Evolutionary conservation across 2,888 invertebrate species (phyloP).

Genomic region (Rhagonycha lutea): DNA sequence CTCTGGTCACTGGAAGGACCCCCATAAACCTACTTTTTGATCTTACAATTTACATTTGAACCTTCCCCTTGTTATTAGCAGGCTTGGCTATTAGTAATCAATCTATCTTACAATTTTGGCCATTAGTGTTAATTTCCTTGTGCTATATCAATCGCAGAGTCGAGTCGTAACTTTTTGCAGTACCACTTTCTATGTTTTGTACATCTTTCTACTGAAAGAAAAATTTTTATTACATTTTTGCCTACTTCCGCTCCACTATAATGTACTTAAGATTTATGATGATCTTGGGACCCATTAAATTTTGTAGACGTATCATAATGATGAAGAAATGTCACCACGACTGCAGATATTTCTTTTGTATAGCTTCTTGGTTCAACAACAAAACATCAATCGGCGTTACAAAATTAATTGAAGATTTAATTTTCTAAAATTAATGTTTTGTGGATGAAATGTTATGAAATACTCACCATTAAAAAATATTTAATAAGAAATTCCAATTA

Average conservation of each 20-base stretch:
- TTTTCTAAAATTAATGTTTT: not conserved
- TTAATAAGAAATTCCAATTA: not conserved
- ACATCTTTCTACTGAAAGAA: not conserved
- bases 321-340: constrained; percentile 26
- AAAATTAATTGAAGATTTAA: not conserved
- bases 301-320: constrained; percentile 16
- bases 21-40: too few species aligned
- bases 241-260: not conserved
- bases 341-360: constrained; percentile 27
- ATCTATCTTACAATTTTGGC: too few species aligned
- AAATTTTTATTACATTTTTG: not conserved
- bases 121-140: too few species aligned
- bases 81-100: too few species aligned
- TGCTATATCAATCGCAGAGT: too few species aligned
- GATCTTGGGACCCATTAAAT: constrained; percentile 17
- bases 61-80: too few species aligned
- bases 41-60: too few species aligned
- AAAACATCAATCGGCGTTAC: constrained; percentile 14
- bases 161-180: not conserved
- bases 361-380: constrained; percentile 17
- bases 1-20: too few species aligned
- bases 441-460: not conserved
- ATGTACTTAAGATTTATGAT: constrained; percentile 9
- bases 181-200: not conserved
- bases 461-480: not conserved